Base-by-base conservation (phyloP, 2,797 vertebrate species). In the Megalops cyprinoides region DNA sequence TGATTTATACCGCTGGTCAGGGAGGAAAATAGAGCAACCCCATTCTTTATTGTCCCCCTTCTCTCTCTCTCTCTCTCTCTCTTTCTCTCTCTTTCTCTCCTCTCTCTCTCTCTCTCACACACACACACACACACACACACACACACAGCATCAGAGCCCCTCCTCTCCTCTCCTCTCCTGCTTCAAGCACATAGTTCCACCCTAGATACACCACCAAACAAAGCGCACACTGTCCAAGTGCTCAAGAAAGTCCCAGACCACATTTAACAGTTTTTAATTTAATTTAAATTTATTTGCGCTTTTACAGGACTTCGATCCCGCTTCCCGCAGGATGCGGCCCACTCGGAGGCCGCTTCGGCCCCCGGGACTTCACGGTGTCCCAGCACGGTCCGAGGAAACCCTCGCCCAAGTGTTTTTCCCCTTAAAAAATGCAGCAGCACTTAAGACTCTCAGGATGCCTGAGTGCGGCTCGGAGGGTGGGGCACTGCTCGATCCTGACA, bases 11-110 rank as follows among this genome's bases (percentile, higher is more conserved):
- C 20, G 76, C 56, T 10, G 56, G 12, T 58, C 56, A 42, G 28
- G 15, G 49, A 34, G 74, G 79, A 51, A 75, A 80, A 80, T 39
- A 49, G 9, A 77, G 74, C 58, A 67, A 75, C 15, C 49, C 53
- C 37, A 67, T 76, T 51, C 55, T 60, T 55, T 56, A 56, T 56
- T 39, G 51, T 56, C 4, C 20, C 28, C 74, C 56, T 28, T 76
- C 44, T 37, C 46, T 46, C 69, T 28, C 31, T 56, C 51, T 55
- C 56, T 1, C 75, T 20, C 25, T 14, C 73, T 10, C 44, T 23
- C 42, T 8, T n/a, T n/a, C n/a, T n/a, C n/a, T n/a, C n/a, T n/a
- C n/a, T n/a, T n/a, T n/a, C n/a, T n/a, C n/a, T n/a, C n/a, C n/a
- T 12, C 23, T n/a, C 23, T 14, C 3, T 44, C 2, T 3, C 39